Conservation (phyloP, 2,888 invertebrate species). For the Bimastos eiseni region DNA sequence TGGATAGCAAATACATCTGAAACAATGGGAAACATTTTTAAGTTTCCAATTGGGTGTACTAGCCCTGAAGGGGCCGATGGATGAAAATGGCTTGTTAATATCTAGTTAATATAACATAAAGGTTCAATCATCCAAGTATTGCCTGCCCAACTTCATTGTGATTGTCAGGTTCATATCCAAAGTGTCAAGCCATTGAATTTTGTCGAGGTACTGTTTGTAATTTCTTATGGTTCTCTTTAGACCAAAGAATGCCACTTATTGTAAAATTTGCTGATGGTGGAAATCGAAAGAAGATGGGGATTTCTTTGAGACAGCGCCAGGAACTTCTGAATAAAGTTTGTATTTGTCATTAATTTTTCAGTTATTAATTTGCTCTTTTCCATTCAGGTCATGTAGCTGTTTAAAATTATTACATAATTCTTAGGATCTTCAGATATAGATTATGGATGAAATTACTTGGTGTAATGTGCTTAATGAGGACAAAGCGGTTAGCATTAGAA, state of each 20-base stretch:
- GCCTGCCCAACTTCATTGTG: neutral
- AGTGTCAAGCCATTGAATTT: neutral
- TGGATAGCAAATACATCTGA: neutral
- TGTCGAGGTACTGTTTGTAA: neutral
- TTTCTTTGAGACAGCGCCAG: neutral
- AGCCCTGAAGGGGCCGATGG: neutral
- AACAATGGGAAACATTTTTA: neutral
- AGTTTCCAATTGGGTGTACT: neutral
- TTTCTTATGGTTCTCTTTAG: constrained; percentile 59
- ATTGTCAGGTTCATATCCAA: no score
- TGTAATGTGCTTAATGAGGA: no score
- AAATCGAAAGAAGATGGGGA: constrained; percentile 73
- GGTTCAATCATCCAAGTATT: neutral
- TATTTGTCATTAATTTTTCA: neutral
- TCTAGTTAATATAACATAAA: no score
- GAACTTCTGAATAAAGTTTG: constrained; percentile 2
- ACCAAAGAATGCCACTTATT: constrained; percentile 87
- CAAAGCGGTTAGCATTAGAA: neutral
- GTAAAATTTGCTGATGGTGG: constrained; percentile 98
- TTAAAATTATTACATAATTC: neutral
- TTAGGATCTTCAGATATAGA: neutral
- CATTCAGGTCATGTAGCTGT: neutral
- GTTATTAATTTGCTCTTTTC: neutral
- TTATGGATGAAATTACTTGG: neutral
- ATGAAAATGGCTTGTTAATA: neutral